Percentiles rank a stretch among this genome's conserved stretches.
These are phyloP conservation scores for Tipula lateralis DNA, from an alignment of 2,888 invertebrate genomes.

Conservation along the genomic window DNA sequence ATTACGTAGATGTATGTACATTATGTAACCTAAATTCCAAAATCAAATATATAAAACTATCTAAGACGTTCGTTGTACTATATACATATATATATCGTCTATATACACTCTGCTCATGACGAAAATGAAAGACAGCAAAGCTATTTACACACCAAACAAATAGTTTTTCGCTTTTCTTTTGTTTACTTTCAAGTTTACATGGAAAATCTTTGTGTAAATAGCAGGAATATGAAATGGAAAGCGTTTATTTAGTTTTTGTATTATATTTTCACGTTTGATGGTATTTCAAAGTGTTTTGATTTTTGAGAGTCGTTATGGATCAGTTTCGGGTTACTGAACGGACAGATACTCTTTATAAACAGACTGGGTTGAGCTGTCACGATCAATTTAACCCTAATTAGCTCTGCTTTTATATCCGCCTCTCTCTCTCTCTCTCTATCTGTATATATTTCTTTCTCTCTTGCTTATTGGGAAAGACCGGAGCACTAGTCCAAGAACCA, in stretches of 20 bases:
- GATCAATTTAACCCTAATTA: too few species aligned
- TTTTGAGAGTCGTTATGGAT: too few species aligned
- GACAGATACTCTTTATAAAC: too few species aligned
- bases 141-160: not conserved
- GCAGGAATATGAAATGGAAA: not conserved
- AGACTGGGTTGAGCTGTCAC: too few species aligned
- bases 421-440: too few species aligned
- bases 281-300: not conserved
- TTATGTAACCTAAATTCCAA: not conserved
- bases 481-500: too few species aligned
- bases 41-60: not conserved
- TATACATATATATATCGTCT: not conserved
- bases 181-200: slow-evolving; percentile 11
- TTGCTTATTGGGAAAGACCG: too few species aligned
- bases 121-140: not conserved
- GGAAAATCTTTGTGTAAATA: not conserved
- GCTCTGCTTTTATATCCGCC: too few species aligned
- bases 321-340: too few species aligned
- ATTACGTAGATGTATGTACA: not conserved
- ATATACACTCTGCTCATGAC: not conserved
- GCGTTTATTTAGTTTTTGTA: not conserved
- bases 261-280: not conserved
- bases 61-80: not conserved
- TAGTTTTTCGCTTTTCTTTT: slow-evolving; percentile 19
- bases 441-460: too few species aligned